Conservation (phyloP, 2,888 invertebrate species). For the Caenorhabditis angaria region DNA sequence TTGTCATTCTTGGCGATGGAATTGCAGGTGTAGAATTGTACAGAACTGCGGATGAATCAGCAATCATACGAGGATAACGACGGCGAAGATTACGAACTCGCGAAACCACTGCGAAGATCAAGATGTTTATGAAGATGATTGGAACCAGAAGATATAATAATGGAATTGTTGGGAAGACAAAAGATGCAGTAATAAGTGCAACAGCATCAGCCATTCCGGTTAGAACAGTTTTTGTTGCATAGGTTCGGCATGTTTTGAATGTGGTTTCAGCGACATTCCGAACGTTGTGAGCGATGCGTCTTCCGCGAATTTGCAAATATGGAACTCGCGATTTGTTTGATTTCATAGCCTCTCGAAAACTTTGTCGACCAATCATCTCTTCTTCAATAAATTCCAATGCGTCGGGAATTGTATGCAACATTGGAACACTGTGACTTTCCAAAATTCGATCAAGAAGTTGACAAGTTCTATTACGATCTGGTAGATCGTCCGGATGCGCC, state of each 20-base stretch:
- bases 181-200: slow-evolving; percentile 46
- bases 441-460: slow-evolving; percentile 68
- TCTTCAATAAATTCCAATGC: slow-evolving; percentile 70
- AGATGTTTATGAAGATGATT: slow-evolving; percentile 61
- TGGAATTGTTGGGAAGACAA: slow-evolving; percentile 58
- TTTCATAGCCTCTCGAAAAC: slow-evolving; percentile 55
- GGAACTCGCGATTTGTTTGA: slow-evolving; percentile 63
- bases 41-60: slow-evolving; percentile 33
- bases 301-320: slow-evolving; percentile 62
- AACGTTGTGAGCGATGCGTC: slow-evolving; percentile 37
- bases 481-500: slow-evolving; percentile 67
- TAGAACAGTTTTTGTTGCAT: slow-evolving; percentile 36
- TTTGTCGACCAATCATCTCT: slow-evolving; percentile 66
- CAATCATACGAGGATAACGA: slow-evolving; percentile 40
- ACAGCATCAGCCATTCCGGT: slow-evolving; percentile 48
- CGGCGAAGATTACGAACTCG: slow-evolving; percentile 32
- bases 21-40: slow-evolving; percentile 47
- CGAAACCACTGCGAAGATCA: slow-evolving; percentile 50
- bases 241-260: slow-evolving; percentile 23
- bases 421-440: slow-evolving; percentile 62
- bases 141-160: slow-evolving; percentile 61
- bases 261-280: slow-evolving; percentile 22
- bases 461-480: slow-evolving; percentile 68
- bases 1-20: slow-evolving; percentile 47
- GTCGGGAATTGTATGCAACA: slow-evolving; percentile 59